Percentiles rank a stretch among this genome's conserved stretches.
Evolutionary conservation across 2,113 vertebrate genomes (phyloP).

Genomic region (Astur gentilis): DNA sequence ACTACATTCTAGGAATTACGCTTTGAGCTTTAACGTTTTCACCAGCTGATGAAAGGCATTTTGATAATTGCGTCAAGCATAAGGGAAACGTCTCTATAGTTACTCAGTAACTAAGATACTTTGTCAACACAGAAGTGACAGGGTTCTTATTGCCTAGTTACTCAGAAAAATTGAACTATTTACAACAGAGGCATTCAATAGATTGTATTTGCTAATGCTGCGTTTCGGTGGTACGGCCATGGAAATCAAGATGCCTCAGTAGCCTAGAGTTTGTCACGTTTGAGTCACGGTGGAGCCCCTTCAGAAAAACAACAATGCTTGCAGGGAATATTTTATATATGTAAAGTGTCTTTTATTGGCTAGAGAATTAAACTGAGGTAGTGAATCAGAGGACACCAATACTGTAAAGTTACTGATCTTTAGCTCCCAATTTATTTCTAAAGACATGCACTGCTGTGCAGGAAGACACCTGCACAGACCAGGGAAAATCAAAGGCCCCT

Average conservation of each 20-base stretch:
- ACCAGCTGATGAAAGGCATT: constrained; percentile 13
- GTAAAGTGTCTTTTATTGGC: neutral
- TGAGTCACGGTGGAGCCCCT: neutral
- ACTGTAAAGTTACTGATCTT: neutral
- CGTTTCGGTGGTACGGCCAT: neutral
- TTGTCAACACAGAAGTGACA: constrained; percentile 25
- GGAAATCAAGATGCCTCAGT: neutral
- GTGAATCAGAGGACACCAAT: neutral
- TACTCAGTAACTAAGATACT: constrained; percentile 45
- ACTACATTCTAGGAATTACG: neutral
- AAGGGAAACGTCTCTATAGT: constrained; percentile 28
- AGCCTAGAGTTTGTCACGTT: neutral
- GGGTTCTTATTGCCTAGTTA: constrained; percentile 13
- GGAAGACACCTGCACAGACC: neutral
- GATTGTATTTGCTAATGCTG: neutral
- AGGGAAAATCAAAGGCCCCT: neutral
- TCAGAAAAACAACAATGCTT: neutral
- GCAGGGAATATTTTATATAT: neutral
- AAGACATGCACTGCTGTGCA: neutral
- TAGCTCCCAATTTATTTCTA: neutral
- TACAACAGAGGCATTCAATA: neutral
- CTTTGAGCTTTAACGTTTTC: neutral
- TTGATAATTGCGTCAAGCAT: neutral
- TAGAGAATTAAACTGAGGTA: neutral
- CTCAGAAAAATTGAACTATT: constrained; percentile 22